phyloP scores from a whole-genome alignment of 35 echinoderm and acorn worm species.

The Diadema setosum region DNA sequence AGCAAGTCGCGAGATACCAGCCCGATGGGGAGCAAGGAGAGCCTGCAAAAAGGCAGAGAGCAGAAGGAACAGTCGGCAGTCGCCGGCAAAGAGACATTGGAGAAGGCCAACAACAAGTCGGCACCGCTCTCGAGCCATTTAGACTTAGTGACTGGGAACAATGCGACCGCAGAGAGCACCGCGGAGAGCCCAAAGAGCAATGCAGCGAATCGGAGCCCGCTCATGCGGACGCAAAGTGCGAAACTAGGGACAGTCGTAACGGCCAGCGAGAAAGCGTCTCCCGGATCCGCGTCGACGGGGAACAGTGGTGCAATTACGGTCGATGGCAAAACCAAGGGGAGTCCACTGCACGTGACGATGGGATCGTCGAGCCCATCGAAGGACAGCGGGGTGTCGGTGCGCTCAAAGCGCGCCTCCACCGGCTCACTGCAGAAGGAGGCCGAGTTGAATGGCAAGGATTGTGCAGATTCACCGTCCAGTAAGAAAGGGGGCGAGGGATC shows the following conservation, averaged over 20 bases:
- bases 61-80: not conserved
- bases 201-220: constrained; percentile 57
- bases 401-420: constrained; percentile 82
- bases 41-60: constrained; percentile 65
- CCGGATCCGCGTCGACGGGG: not conserved
- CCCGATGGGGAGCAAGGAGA: constrained; percentile 93
- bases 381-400: constrained; percentile 62
- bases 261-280: not conserved
- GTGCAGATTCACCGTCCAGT: constrained; percentile 38
- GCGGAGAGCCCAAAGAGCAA: constrained; percentile 21
- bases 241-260: constrained; percentile 29
- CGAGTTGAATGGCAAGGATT: not conserved
- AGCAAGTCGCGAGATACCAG: constrained; percentile 85
- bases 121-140: constrained; percentile 72
- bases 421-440: constrained; percentile 85
- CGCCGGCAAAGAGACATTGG: constrained; percentile 73
- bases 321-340: not conserved
- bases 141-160: constrained; percentile 42
- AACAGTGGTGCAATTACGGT: not conserved
- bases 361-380: constrained; percentile 32
- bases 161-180: not conserved
- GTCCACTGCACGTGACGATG: not conserved
- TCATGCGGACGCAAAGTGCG: constrained; percentile 90
- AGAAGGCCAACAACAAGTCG: constrained; percentile 73
- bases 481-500: constrained; percentile 4